Evolutionary conservation across 2,797 vertebrate genomes (phyloP).

Genomic region (Brachyrhaphis roseni): DNA sequence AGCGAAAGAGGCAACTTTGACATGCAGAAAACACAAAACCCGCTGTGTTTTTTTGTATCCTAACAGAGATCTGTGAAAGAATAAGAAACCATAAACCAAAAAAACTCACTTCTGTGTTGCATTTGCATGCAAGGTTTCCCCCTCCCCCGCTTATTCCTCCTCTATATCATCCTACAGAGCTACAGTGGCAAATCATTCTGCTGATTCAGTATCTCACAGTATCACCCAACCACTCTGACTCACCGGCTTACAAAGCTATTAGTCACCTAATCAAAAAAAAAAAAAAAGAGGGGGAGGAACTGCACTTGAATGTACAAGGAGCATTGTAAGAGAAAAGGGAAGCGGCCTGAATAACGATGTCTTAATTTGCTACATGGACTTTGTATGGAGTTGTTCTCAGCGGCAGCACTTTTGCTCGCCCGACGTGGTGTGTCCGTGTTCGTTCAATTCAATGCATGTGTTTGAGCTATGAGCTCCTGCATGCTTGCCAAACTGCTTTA

Average conservation of each 20-base stretch:
- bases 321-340: slow-evolving; percentile 75
- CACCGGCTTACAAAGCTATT: slow-evolving; percentile 71
- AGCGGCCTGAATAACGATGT: slow-evolving; percentile 79
- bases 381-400: slow-evolving; percentile 80
- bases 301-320: slow-evolving; percentile 83
- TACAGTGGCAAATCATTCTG: slow-evolving; percentile 70
- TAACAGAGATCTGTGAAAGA: slow-evolving; percentile 77
- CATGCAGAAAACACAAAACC: slow-evolving; percentile 73
- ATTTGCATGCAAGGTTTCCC: slow-evolving; percentile 83
- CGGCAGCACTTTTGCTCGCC: slow-evolving; percentile 81
- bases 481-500: slow-evolving; percentile 86
- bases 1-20: slow-evolving; percentile 62
- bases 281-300: slow-evolving; percentile 70
- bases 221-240: slow-evolving; percentile 71
- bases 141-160: slow-evolving; percentile 77
- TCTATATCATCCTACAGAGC: slow-evolving; percentile 68
- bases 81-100: slow-evolving; percentile 84
- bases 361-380: slow-evolving; percentile 84
- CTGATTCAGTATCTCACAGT: slow-evolving; percentile 63
- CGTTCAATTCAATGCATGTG: slow-evolving; percentile 87
- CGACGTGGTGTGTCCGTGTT: slow-evolving; percentile 84
- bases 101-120: slow-evolving; percentile 81
- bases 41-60: slow-evolving; percentile 74
- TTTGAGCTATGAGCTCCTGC: slow-evolving; percentile 85
- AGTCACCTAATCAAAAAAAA: slow-evolving; percentile 72